Percentiles rank a stretch among this genome's conserved stretches.
These are phyloP conservation scores for Mystacornis crossleyi DNA, from an alignment of 2,113 vertebrate genomes.

Conservation along the genomic window DNA sequence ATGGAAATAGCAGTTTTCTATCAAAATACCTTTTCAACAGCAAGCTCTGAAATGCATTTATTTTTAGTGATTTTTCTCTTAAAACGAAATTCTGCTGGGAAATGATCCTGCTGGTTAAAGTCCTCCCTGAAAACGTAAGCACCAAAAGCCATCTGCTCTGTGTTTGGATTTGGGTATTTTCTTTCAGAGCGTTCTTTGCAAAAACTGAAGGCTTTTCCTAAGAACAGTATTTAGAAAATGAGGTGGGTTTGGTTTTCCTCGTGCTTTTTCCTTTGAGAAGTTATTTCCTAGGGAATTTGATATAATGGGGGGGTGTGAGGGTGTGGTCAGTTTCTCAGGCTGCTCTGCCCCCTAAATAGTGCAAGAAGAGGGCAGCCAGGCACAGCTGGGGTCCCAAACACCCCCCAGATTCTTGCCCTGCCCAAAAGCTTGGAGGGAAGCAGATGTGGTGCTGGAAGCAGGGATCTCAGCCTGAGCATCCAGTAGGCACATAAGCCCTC, in stretches of 20 bases:
- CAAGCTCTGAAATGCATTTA: neutral
- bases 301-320: too few relatives aligned
- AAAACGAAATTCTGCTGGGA: conserved; percentile 35
- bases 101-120: conserved; percentile 29
- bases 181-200: neutral
- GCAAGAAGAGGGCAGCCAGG: neutral
- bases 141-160: neutral
- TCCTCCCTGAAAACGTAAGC: neutral
- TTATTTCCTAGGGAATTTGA: neutral
- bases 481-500: neutral
- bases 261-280: neutral
- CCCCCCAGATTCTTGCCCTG: neutral
- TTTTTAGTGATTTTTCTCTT: conserved; percentile 31
- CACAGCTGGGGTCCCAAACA: neutral
- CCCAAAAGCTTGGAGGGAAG: neutral
- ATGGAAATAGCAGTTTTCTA: neutral
- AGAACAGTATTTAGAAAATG: neutral
- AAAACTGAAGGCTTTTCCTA: neutral
- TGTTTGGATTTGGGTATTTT: neutral
- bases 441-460: neutral
- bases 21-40: conserved; percentile 20
- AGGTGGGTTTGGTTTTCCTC: neutral
- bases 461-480: neutral
- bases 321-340: neutral
- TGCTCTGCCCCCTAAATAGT: neutral